phyloP scores from a whole-genome alignment of 2,113 vertebrate genomes.

The Typhlomys cinereus region DNA sequence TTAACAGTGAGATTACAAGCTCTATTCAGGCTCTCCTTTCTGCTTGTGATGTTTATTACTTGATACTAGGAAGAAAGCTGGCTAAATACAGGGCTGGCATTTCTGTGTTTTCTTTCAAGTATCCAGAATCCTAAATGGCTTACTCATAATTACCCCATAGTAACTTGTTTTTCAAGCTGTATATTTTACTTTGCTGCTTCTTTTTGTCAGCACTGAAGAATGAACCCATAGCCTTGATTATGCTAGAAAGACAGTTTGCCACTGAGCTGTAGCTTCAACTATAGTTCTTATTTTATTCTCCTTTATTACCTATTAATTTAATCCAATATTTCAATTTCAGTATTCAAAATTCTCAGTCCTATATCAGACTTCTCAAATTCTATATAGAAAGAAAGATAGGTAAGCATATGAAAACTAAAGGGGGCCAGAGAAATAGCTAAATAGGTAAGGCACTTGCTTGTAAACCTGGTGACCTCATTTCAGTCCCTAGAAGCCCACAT shows the following conservation, averaged over 20 bases:
- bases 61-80: neutral
- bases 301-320: neutral
- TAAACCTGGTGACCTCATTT: too few species aligned
- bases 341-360: neutral
- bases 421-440: too few species aligned
- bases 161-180: neutral
- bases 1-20: neutral
- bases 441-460: too few species aligned
- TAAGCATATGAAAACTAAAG: constrained; percentile 43
- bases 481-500: too few species aligned
- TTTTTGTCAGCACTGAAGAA: neutral
- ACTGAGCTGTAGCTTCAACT: too few species aligned
- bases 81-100: neutral
- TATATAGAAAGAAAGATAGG: constrained; percentile 5
- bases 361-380: constrained; percentile 17
- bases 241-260: neutral
- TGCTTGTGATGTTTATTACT: neutral
- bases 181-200: neutral
- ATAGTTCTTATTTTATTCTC: neutral
- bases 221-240: neutral
- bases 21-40: neutral
- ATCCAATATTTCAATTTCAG: neutral
- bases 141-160: constrained; percentile 14
- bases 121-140: neutral
- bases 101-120: neutral